Percentiles rank a stretch among this genome's conserved stretches.
phyloP scores from a whole-genome alignment of 2,113 vertebrate species.

The Melanostigma gelatinosum region DNA sequence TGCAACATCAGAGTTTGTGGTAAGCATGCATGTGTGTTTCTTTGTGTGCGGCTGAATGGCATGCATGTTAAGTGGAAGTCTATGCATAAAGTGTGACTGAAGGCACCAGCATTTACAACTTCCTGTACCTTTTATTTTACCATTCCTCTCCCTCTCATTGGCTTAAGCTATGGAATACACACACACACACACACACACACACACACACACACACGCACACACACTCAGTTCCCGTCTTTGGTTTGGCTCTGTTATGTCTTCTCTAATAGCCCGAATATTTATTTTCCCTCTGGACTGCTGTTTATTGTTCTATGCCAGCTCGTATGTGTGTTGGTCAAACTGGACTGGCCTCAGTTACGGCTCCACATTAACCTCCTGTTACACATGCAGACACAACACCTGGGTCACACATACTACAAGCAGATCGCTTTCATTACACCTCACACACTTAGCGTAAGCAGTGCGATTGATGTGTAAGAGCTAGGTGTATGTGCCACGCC shows the following conservation, averaged over 20 bases:
- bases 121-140: slow-evolving; percentile 79
- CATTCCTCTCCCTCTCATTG: slow-evolving; percentile 27
- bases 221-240: slow-evolving; percentile 1
- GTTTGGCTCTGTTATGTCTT: slow-evolving; percentile 61
- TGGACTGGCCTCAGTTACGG: slow-evolving; percentile 58
- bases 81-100: slow-evolving; percentile 43
- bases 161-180: neutral
- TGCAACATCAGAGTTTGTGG: slow-evolving; percentile 96
- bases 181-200: slow-evolving; percentile 7
- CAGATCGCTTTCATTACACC: slow-evolving; percentile 56
- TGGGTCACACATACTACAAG: slow-evolving; percentile 44
- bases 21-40: slow-evolving; percentile 82
- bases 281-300: slow-evolving; percentile 57
- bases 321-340: slow-evolving; percentile 43
- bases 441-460: slow-evolving; percentile 5
- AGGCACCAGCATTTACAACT: slow-evolving; percentile 82
- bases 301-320: slow-evolving; percentile 73
- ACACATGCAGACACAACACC: slow-evolving; percentile 57
- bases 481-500: slow-evolving; percentile 10
- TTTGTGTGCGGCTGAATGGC: slow-evolving; percentile 36
- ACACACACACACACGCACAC: slow-evolving; percentile 14
- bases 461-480: slow-evolving; percentile 33
- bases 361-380: slow-evolving; percentile 54
- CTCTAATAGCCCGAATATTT: slow-evolving; percentile 71
- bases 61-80: slow-evolving; percentile 11